Conservation (phyloP, 2,113 vertebrate species). For the Aramus guarauna region DNA sequence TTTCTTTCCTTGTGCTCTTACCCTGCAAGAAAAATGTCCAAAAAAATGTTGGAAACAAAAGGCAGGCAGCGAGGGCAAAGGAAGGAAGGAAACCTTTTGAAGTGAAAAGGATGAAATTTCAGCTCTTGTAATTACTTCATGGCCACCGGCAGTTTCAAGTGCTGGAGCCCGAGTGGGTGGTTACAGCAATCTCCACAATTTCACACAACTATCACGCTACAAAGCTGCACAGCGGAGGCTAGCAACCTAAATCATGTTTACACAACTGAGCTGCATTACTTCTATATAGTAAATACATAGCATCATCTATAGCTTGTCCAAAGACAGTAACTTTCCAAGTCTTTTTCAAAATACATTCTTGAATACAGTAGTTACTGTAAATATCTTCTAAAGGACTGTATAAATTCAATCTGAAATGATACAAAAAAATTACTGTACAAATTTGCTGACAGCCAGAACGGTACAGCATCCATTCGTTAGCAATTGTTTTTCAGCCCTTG, state of each 20-base stretch:
- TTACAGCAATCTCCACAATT: background rate
- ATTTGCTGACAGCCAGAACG: conserved; percentile 8
- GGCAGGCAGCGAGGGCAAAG: background rate
- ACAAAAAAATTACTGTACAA: conserved; percentile 11
- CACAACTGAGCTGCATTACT: background rate
- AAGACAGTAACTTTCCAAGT: background rate
- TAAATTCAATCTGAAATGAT: conserved; percentile 3
- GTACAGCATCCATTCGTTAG: conserved; percentile 6
- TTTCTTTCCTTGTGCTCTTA: background rate
- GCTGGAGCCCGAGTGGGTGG: background rate
- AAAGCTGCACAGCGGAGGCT: background rate
- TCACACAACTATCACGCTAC: conserved; percentile 4
- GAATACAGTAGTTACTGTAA: conserved; percentile 66
- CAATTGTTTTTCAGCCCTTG: conserved; percentile 53
- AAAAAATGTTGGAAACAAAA: background rate
- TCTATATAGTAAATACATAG: conserved; percentile 22
- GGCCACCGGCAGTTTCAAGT: background rate
- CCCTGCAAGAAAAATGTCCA: background rate
- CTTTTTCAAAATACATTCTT: conserved; percentile 56
- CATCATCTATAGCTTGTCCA: background rate
- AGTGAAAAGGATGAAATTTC: conserved; percentile 3
- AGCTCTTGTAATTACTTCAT: background rate
- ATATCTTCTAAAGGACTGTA: conserved; percentile 10
- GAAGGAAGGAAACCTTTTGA: background rate
- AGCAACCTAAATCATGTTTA: background rate